These are phyloP conservation scores for Turritopsis rubra DNA, from an alignment of 30 jellyfish, hydroid and myxozoan genomes.

Conservation along the genomic window DNA sequence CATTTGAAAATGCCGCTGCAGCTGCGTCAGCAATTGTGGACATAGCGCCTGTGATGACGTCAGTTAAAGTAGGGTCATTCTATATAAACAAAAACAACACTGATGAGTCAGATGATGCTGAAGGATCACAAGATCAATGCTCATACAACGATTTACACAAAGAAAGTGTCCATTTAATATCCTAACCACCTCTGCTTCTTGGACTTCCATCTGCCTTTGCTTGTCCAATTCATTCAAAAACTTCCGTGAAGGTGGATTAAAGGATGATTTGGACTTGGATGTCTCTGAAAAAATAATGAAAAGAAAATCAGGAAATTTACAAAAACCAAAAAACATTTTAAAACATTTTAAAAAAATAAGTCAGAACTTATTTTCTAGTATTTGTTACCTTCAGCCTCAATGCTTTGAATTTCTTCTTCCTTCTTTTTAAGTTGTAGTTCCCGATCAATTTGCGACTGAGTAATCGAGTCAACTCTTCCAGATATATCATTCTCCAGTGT, in stretches of 20 bases:
- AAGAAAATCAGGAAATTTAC: too few relatives aligned
- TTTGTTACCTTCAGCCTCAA: slow-evolving; percentile 1
- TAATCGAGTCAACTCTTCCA: slow-evolving; percentile 2
- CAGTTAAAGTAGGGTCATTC: slow-evolving; percentile 14
- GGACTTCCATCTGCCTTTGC: neutral
- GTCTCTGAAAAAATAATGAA: neutral
- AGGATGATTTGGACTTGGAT: neutral
- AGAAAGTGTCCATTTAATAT: too few relatives aligned
- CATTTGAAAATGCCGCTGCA: neutral
- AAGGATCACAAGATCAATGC: too few relatives aligned
- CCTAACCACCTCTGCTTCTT: neutral
- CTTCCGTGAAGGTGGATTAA: neutral
- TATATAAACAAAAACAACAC: neutral
- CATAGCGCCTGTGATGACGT: slow-evolving; percentile 15
- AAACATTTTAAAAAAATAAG: too few relatives aligned
- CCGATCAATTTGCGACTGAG: neutral
- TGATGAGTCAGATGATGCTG: neutral
- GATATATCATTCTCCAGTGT: neutral
- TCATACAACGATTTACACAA: too few relatives aligned
- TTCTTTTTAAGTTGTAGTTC: neutral
- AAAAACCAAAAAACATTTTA: neutral
- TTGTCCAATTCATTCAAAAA: neutral
- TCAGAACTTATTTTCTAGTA: neutral
- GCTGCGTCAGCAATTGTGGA: neutral
- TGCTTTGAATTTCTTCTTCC: neutral